A percentile compares a stretch with the other conserved stretches of the same genome.
These are phyloP conservation scores for Pseudochromis fuscus DNA, from an alignment of 2,797 vertebrate genomes.

Conservation along the genomic window DNA sequence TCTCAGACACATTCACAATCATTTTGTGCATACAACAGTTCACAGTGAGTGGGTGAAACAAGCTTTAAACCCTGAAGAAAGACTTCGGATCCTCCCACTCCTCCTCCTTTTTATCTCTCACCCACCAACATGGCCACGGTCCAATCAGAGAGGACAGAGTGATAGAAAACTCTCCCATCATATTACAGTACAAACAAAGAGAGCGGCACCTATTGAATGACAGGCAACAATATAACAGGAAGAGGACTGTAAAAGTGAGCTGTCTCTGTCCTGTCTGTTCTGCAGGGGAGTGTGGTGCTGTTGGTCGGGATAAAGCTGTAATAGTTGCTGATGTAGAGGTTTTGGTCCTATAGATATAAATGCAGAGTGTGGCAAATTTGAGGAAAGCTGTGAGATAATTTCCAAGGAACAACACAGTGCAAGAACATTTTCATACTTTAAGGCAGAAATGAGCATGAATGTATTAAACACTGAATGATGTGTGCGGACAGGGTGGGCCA, in stretches of 20 bases:
- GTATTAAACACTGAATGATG: background rate
- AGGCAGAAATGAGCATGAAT: constrained; percentile 8
- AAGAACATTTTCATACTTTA: constrained; percentile 7
- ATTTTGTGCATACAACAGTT: constrained; percentile 55
- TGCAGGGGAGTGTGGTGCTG: constrained; percentile 14
- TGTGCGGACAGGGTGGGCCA: background rate
- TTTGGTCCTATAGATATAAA: constrained; percentile 48
- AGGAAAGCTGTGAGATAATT: constrained; percentile 26
- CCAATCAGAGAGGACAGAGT: constrained; percentile 68
- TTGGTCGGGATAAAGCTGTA: constrained; percentile 12
- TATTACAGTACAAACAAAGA: constrained; percentile 69
- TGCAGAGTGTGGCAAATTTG: constrained; percentile 46
- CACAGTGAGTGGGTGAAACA: constrained; percentile 69
- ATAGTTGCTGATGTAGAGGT: constrained; percentile 45
- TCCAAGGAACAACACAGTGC: constrained; percentile 5
- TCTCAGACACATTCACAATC: constrained; percentile 54
- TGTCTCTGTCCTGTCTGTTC: constrained; percentile 35
- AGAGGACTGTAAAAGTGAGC: constrained; percentile 55
- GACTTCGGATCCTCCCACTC: constrained; percentile 72
- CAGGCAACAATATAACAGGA: constrained; percentile 55
- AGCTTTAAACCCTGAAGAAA: constrained; percentile 72
- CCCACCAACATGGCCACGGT: constrained; percentile 69
- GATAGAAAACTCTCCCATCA: constrained; percentile 64
- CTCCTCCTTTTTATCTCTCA: constrained; percentile 72
- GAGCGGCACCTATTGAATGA: constrained; percentile 62